Conservation (phyloP, 1,140 invertebrate genomes). For the Pogonus chalceus region DNA sequence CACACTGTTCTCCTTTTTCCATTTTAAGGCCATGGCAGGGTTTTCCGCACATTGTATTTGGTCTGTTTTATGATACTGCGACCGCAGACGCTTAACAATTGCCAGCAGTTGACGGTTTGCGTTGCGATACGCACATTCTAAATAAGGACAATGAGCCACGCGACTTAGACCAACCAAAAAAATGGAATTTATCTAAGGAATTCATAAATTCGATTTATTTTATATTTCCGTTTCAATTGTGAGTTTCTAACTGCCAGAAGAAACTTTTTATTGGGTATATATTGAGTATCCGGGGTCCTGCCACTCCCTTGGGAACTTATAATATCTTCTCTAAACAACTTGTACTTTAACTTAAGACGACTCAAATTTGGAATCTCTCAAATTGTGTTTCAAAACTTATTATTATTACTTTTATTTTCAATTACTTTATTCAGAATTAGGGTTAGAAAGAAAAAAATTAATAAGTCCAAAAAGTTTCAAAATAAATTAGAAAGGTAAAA, state of each 20-base stretch:
- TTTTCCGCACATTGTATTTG: background rate
- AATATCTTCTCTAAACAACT: slow-evolving; percentile 5
- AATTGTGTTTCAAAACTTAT: no score
- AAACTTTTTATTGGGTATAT: slow-evolving; percentile 2
- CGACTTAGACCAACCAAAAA: background rate
- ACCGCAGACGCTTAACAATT: background rate
- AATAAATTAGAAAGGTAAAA: no score
- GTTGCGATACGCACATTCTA: background rate
- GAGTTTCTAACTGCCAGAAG: background rate
- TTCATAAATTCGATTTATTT: background rate
- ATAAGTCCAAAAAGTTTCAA: no score
- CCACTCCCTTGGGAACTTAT: background rate
- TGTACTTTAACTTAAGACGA: no score
- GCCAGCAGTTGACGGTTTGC: background rate
- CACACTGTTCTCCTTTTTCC: background rate
- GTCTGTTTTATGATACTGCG: slow-evolving; percentile 1
- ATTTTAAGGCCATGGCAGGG: background rate
- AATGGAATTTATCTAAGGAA: background rate
- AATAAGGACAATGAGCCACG: slow-evolving; percentile 1
- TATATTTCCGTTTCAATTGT: background rate
- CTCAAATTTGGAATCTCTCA: no score
- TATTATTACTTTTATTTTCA: no score
- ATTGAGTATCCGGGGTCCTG: background rate
- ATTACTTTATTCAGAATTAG: no score
- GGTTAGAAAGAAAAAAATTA: no score